Evolutionary conservation across 2,888 invertebrate genomes (phyloP), one percentile per base, ranked within the genome.

Genomic region (Shargacucullia verbasci): DNA sequence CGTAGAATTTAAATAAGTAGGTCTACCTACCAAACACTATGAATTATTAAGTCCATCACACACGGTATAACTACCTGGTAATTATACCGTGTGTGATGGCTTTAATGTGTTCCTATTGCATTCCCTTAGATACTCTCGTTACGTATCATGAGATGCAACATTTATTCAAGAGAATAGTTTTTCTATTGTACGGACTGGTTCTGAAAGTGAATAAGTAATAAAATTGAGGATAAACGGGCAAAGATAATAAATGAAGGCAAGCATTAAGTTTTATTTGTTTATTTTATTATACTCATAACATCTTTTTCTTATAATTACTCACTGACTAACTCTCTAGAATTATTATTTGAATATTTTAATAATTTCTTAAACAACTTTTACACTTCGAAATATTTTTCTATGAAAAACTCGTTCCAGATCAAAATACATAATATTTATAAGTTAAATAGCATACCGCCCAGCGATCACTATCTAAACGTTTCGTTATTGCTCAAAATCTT

Each of bases 261-360:
- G 5, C 11, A 13, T 39, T 8, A 3, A 33, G 44, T 83, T 87
- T 86, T 79, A 85, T 89, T 88, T 86, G 80, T 90, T 92, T 90
- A 91, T 87, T 92, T 91, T 82, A 91, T 92, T 91, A 91, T 92
- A 92, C 85, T 94, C 90, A 85, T 93, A 94, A 94, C 93, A 94
- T 93, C 87, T 86, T 88, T 86, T 79, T 82, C 91, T 92, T 92
- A 91, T 75, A 87, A 81, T 88, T 90, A 92, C 87, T 91, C 91
- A 89, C 89, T 85, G 88, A 81, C 93, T 93, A 92, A 88, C 89
- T 91, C 82, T 84, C 93, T 93, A 93, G 87, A 90, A 87, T 90
- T 89, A 88, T 91, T 90, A 91, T 91, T 92, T 89, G 91, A 91
- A 90, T 89, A 88, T 86, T 90, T 89, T 86, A 89, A 87, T 90